Evolutionary conservation across 2,888 invertebrate genomes (phyloP).

Genomic region (Cosmopolites sordidus): DNA sequence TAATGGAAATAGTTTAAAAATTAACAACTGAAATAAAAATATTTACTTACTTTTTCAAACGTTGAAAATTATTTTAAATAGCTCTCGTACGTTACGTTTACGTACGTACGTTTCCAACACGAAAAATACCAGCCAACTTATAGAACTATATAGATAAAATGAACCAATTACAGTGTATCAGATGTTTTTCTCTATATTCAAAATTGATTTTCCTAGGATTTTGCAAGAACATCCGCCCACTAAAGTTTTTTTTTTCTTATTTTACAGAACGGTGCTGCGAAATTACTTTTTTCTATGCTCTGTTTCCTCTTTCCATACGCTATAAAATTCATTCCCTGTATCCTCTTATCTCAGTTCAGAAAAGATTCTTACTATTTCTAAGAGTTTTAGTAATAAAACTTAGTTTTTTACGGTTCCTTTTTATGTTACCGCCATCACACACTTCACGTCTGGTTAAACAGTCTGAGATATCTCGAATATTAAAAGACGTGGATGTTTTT

Average conservation of each 20-base stretch:
- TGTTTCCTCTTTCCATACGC: constrained; percentile 1
- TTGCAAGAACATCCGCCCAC: too few species aligned
- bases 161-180: too few species aligned
- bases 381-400: constrained; percentile 7
- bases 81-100: too few species aligned
- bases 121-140: too few species aligned
- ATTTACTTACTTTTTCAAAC: too few species aligned
- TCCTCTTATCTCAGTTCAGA: constrained; percentile 10
- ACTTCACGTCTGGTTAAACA: constrained; percentile 4
- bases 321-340: constrained; percentile 4
- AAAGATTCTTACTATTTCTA: constrained; percentile 9
- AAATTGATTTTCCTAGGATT: too few species aligned
- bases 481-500: constrained; percentile 7
- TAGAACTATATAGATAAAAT: too few species aligned
- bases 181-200: too few species aligned
- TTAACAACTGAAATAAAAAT: too few species aligned
- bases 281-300: constrained; percentile 5
- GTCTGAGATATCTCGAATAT: constrained; percentile 7
- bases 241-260: background rate
- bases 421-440: constrained; percentile 9
- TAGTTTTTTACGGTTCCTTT: constrained; percentile 5
- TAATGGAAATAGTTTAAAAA: too few species aligned
- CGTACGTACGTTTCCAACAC: too few species aligned
- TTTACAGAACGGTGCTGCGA: background rate
- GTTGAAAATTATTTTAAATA: too few species aligned